Base-by-base conservation (phyloP, 2,797 vertebrate genomes). In the Capromys pilorides region DNA sequence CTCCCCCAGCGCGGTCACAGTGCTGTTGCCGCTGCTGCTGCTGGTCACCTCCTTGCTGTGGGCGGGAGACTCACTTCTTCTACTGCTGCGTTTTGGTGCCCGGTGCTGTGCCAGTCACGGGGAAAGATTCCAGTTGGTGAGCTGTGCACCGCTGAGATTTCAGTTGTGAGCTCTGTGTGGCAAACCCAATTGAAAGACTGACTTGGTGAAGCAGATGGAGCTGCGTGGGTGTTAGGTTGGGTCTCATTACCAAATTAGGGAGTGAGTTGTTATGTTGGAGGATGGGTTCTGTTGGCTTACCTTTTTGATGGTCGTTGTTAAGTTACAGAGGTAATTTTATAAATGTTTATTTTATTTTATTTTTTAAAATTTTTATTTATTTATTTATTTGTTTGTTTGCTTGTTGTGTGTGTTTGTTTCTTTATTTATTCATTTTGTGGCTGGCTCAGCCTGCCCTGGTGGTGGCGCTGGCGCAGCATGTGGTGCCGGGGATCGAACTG, bases 271-370 rank as follows among this genome's bases (percentile, higher is more conserved):
- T 69, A n/a, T 36, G 88, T 84, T 59, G 33, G 90, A 90, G 71
- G 22, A 73, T 81, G 24, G 39, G 14, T 82, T 89, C 77, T 73
- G 41, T 92, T 41, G 31, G 59, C 26, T 59, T 83, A 79, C 8
- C 11, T 49, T 77, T 83, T 36, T 41, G 36, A 69, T 82, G 28
- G 80, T 49, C 83, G 51, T 71, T 88, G 64, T 21, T 81, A 78
- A 81, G 36, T 90, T 90, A 78, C 6, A 86, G 64, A 59, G 33
- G 45, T n/a, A 4, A 75, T 61, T 85, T 92, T n/a, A 21, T 83
- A 93, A 71, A n/a, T 45, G 45, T 45, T 45, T 71, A 39, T 90
- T 84, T 90, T 12, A 66, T 79, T 84, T 90, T 12, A 66, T 79
- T n/a, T n/a, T n/a, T n/a, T n/a, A n/a, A n/a, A n/a, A n/a, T n/a